Evolutionary conservation across 2,888 invertebrate species (phyloP).

Genomic region (Meiosimyza decipiens): DNA sequence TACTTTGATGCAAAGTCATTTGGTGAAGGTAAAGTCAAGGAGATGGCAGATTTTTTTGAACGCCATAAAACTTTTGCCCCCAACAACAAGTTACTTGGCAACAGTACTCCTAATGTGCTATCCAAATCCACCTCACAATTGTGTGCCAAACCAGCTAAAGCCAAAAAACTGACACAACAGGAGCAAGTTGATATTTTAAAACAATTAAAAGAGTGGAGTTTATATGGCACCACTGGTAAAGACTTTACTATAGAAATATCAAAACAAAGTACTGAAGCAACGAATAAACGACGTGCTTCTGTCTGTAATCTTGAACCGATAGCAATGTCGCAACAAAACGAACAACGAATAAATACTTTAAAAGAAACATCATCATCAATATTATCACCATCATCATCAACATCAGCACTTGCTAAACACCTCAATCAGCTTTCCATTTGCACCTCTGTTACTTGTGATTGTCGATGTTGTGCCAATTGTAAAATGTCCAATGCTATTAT

Average conservation of each 20-base stretch:
- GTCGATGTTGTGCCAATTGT: conserved; percentile 58
- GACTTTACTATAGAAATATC: conserved; percentile 46
- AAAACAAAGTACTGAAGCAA: neutral
- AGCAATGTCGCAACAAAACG: conserved; percentile 29
- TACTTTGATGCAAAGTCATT: conserved; percentile 58
- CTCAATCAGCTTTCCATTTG: conserved; percentile 41
- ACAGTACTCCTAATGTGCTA: neutral
- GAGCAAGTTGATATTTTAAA: conserved; percentile 61
- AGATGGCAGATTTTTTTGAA: conserved; percentile 77
- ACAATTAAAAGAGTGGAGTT: conserved; percentile 66
- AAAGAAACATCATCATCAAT: conserved; percentile 13
- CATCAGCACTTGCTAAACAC: conserved; percentile 13
- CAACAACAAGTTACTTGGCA: neutral
- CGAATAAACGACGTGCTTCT: neutral
- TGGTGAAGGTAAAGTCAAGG: conserved; percentile 77
- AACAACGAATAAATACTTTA: conserved; percentile 47
- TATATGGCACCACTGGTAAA: conserved; percentile 60
- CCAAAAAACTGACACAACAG: conserved; percentile 48
- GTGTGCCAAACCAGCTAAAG: conserved; percentile 44
- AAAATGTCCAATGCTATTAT: conserved; percentile 27
- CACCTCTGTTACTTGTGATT: conserved; percentile 54
- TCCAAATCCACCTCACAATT: conserved; percentile 48
- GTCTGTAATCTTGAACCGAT: neutral
- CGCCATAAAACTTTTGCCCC: conserved; percentile 47
- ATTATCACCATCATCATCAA: conserved; percentile 9